Conservation (phyloP, 2,888 invertebrate genomes). For the Andrena haemorrhoa region DNA sequence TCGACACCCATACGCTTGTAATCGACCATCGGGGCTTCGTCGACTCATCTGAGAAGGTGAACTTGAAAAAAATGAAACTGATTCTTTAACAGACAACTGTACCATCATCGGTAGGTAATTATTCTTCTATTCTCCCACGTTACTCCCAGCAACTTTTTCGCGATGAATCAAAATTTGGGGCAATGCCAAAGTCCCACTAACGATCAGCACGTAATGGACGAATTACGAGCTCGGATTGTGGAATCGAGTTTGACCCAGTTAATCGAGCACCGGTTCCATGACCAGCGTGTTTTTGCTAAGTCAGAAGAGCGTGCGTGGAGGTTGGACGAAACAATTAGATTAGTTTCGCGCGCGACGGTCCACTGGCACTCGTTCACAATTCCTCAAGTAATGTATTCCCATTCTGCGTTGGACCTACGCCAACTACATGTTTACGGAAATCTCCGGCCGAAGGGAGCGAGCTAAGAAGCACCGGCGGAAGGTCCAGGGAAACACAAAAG, state of each 20-base stretch:
- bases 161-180: not conserved
- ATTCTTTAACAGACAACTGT: too few species aligned
- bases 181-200: not conserved
- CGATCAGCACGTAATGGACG: slow-evolving; percentile 6
- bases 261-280: not conserved
- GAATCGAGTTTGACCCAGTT: slow-evolving; percentile 7
- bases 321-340: slow-evolving; percentile 13
- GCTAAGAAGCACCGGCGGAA: slow-evolving; percentile 51
- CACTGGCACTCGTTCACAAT: slow-evolving; percentile 41
- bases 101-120: too few species aligned
- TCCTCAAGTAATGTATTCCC: slow-evolving; percentile 64
- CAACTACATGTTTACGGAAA: slow-evolving; percentile 80
- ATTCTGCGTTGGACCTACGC: slow-evolving; percentile 69
- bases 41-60: slow-evolving; percentile 9
- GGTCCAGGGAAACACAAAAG: slow-evolving; percentile 57
- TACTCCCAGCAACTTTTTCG: not conserved
- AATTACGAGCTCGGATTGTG: slow-evolving; percentile 3
- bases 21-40: slow-evolving; percentile 23
- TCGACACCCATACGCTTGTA: slow-evolving; percentile 22
- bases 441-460: slow-evolving; percentile 50
- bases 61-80: not conserved
- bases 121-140: not conserved
- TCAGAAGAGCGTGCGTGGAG: not conserved
- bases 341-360: slow-evolving; percentile 11
- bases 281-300: not conserved